Evolutionary conservation across 2,113 vertebrate species (phyloP), one percentile per base, ranked within the genome.

Genomic region (Myotis brandtii): DNA sequence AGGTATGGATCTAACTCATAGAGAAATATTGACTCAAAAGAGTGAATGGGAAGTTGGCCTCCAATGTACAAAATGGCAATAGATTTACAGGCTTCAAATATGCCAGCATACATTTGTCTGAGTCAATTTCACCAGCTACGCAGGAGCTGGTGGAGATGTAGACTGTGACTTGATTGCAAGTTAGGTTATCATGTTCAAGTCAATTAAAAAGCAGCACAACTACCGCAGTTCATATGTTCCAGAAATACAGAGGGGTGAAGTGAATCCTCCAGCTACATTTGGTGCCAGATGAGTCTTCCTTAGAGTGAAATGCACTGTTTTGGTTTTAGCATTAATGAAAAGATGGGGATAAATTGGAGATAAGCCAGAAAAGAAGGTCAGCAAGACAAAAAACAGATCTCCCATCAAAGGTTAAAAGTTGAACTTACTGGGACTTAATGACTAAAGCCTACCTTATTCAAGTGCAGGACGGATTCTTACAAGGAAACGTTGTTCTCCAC

Each of bases 381-480:
- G 91, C 4, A 81, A 81, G 94, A 92, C 75, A 93, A 83, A 96
- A 95, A 83, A 5, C 87, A 97, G 96, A 93, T 86, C 27, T 80
- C 27, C 40, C 4, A 30, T 82, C 25, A 73, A 93, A 95, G 56
- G 70, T 87, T 96, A 77, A 95, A 94, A 94, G 93, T 80, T 94
- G 86, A 96, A 97, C 64, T 89, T 93, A 66, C n/a, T 86, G 20
- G 80, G 37, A 70, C 18, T 82, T 94, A 82, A 37, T 94, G 67
- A 91, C 4, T 8, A 16, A 50, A 37, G 9, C 25, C 32, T 32
- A 46, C 37, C 34, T 83, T 48, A 88, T 88, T 83, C 66, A 52
- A 82, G 40, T 11, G 23, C 52, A 72, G 11, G n/a, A 69, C 2
- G 18, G 12, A 80, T 40, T 85, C 79, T 89, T 90, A 77, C 1